These are phyloP conservation scores for Chorisops tibialis DNA, from an alignment of 2,888 invertebrate genomes.

Conservation along the genomic window DNA sequence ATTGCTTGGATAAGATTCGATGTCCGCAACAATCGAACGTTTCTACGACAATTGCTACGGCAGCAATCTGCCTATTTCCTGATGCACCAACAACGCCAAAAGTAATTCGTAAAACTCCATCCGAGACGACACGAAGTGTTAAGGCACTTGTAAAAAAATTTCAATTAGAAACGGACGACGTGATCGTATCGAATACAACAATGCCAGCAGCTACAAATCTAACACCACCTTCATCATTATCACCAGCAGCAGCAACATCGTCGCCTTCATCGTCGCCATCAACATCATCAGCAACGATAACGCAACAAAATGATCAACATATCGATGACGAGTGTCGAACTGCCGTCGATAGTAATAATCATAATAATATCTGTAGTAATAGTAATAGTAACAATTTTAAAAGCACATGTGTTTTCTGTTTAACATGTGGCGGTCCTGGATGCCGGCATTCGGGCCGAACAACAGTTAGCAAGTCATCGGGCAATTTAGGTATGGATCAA, in stretches of 20 bases:
- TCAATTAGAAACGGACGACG: constrained; percentile 43
- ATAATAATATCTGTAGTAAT: constrained; percentile 31
- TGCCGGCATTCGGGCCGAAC: constrained; percentile 40
- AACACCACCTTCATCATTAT: constrained; percentile 16
- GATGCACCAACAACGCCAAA: constrained; percentile 66
- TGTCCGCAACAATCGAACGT: neutral
- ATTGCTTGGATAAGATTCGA: constrained; percentile 4
- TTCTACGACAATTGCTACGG: constrained; percentile 22
- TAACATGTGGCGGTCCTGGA: constrained; percentile 39
- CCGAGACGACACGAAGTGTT: constrained; percentile 54
- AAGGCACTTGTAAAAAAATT: constrained; percentile 52
- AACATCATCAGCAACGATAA: constrained; percentile 23
- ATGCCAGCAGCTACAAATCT: too few relatives aligned
- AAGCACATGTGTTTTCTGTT: constrained; percentile 41
- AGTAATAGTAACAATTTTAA: constrained; percentile 36
- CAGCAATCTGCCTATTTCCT: constrained; percentile 54
- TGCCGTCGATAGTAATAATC: constrained; percentile 27
- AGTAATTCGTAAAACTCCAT: constrained; percentile 62
- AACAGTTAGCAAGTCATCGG: constrained; percentile 43
- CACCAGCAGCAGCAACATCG: constrained; percentile 32
- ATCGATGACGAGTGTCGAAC: constrained; percentile 7
- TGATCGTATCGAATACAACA: neutral
- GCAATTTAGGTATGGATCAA: constrained; percentile 50
- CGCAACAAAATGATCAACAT: constrained; percentile 1
- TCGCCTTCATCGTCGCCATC: constrained; percentile 25